Percentiles rank a stretch among this genome's conserved stretches.
phyloP scores from a whole-genome alignment of 2,888 invertebrate genomes.

The Stenoptilia bipunctidactyla region DNA sequence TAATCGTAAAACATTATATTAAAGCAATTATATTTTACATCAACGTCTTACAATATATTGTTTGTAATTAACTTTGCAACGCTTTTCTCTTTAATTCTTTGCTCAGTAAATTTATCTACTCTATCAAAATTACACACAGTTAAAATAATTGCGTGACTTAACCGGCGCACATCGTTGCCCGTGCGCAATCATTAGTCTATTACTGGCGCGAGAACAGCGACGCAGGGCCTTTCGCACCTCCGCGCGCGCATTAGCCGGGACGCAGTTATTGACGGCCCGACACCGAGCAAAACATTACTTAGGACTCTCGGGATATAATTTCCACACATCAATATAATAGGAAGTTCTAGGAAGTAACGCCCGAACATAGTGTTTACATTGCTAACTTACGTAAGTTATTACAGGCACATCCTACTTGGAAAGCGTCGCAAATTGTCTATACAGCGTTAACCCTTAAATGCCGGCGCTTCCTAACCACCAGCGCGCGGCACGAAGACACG shows the following conservation, averaged over 20 bases:
- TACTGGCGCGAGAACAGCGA: not conserved
- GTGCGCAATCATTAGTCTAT: not conserved
- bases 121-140: not conserved
- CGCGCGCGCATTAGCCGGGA: not conserved
- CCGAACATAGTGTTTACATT: not conserved
- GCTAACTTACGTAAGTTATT: not conserved
- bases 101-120: no score
- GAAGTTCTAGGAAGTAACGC: no score
- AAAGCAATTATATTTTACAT: no score
- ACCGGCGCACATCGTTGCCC: not conserved
- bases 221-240: not conserved
- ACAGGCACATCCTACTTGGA: not conserved
- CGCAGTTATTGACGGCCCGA: no score
- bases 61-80: no score
- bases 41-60: no score
- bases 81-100: no score
- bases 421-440: not conserved
- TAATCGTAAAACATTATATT: no score
- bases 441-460: not conserved
- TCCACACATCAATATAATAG: no score
- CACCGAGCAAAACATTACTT: no score
- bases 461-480: not conserved
- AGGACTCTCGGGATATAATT: no score
- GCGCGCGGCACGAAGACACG: not conserved
- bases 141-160: constrained; percentile 1